phyloP scores from a whole-genome alignment of 2,797 vertebrate genomes.

The Adrianichthys oophorus region DNA sequence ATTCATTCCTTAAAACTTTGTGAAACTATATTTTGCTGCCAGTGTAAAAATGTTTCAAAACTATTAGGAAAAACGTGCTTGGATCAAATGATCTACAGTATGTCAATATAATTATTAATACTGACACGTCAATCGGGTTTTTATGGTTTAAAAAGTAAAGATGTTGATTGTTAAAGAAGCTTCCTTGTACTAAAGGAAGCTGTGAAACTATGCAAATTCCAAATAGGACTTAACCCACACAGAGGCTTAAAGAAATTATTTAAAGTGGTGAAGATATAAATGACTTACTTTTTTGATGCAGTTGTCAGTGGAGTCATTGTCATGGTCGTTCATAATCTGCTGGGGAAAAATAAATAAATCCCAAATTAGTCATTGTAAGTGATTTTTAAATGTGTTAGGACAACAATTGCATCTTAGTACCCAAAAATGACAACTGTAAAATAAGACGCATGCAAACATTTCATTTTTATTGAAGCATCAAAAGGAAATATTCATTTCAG shows the following conservation, averaged over 20 bases:
- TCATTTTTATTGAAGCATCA: conserved; percentile 14
- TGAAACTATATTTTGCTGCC: background rate
- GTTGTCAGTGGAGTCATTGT: conserved; percentile 86
- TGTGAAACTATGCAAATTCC: background rate
- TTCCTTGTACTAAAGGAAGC: no score
- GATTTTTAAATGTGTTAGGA: background rate
- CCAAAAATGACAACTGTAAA: background rate
- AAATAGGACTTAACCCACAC: background rate
- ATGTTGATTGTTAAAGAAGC: no score
- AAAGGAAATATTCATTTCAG: conserved; percentile 36
- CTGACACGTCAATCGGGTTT: no score
- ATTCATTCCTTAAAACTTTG: background rate
- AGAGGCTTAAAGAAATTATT: background rate
- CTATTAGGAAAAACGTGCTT: no score
- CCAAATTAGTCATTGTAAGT: background rate
- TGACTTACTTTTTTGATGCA: conserved; percentile 91
- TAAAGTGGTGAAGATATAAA: background rate
- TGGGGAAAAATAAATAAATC: conserved; percentile 44
- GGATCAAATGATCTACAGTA: no score
- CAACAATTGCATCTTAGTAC: background rate
- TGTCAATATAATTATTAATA: no score
- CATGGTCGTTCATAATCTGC: conserved; percentile 89
- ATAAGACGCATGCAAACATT: background rate
- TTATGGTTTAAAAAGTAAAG: no score
- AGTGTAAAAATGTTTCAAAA: no score